Percentiles rank a stretch among this genome's conserved stretches.
Conservation (phyloP, 2,113 vertebrate species). For the Protomyctophum bolini region DNA sequence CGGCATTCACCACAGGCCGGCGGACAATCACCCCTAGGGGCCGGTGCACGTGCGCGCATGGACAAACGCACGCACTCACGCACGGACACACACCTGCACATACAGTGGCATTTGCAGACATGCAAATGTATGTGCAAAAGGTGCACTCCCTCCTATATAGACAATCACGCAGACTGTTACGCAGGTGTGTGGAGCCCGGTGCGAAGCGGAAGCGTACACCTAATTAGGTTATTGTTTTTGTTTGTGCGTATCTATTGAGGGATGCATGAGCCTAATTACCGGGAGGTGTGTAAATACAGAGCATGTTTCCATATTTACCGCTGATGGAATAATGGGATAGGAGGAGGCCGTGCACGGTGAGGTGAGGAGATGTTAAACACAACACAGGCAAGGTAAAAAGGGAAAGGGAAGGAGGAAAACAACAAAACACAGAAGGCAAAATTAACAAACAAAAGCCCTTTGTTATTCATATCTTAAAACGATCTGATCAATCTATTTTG, state of each 20-base stretch:
- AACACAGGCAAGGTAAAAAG: conserved; percentile 25
- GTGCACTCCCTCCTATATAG: background rate
- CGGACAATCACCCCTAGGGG: conserved; percentile 48
- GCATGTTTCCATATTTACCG: conserved; percentile 65
- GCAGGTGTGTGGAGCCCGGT: conserved; percentile 67
- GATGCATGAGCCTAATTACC: conserved; percentile 65
- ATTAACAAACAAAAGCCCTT: conserved; percentile 71
- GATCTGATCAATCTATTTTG: conserved; percentile 79
- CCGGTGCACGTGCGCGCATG: background rate
- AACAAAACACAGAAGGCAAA: conserved; percentile 36
- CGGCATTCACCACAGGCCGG: conserved; percentile 24
- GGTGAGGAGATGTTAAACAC: conserved; percentile 65
- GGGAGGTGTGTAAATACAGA: conserved; percentile 74
- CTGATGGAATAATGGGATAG: conserved; percentile 59
- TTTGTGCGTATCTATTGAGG: conserved; percentile 53
- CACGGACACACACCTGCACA: conserved; percentile 10
- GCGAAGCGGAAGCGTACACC: conserved; percentile 67
- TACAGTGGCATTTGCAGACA: background rate
- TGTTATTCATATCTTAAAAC: conserved; percentile 68
- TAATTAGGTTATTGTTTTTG: conserved; percentile 69
- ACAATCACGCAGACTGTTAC: conserved; percentile 20
- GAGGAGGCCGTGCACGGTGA: background rate
- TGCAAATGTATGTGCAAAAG: too few relatives aligned
- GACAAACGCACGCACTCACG: background rate
- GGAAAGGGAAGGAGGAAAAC: background rate